Evolutionary conservation across 1,140 invertebrate species (phyloP), one percentile per base, ranked within the genome.

Genomic region (Lordiphosa mommai): DNA sequence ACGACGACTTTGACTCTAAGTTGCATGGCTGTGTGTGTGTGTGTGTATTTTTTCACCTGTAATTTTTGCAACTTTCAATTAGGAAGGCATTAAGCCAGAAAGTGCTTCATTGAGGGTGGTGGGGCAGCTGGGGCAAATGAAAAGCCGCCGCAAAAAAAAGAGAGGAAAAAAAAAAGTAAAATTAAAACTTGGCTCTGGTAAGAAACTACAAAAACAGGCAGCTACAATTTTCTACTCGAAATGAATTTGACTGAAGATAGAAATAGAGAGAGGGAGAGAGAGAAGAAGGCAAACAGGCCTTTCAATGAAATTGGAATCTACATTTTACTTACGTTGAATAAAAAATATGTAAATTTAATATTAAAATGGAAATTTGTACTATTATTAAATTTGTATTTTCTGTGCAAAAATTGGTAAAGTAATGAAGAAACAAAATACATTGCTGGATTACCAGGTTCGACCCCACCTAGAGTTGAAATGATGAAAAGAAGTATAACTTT

Each of bases 31-130:
- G 10, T 32, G 27, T 36, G 17, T 50, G 27, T 34, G 10, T 51
- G 14, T 50, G 33, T 16, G 50, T 57, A n/a, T 27, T 27, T 23
- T 57, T 69, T 66, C 57, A 80, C 70, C 76, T 80, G 77, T 64
- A 84, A 84, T 84, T 84, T 82, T 84, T 77, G 77, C 77, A 84
- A 84, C 68, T 84, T 84, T 84, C 77, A 84, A 84, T 84, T 84
- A 84, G 77, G 77, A 84, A 84, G 72, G 77, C 72, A 84, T 77
- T 84, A 84, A 84, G 79, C 72, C 72, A 84, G 79, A 84, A 82
- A 84, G 68, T 72, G 59, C 77, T 84, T 76, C 77, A 80, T 57
- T 68, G 55, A 61, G 58, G 16, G 23, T 13, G 41, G 27, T 6
- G 12, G 14, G 37, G 33, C 44, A 14, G 37, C 40, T 13, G 23